These are phyloP conservation scores for Brachyptera risi DNA, from an alignment of 2,888 invertebrate genomes.

Conservation along the genomic window DNA sequence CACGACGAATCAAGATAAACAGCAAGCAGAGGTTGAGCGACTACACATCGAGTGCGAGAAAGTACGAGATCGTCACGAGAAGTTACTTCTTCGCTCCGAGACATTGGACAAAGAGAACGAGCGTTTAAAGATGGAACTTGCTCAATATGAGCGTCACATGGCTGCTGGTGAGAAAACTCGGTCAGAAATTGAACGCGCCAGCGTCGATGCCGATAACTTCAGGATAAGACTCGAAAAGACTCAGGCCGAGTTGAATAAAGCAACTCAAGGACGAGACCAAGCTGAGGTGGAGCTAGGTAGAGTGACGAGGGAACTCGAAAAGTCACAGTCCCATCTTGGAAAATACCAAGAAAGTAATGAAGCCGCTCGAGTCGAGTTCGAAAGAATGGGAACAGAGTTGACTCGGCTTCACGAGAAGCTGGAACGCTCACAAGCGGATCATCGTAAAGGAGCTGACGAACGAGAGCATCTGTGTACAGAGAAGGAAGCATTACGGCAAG, in stretches of 20 bases:
- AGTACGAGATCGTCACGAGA: conserved; percentile 80
- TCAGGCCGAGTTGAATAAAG: conserved; percentile 33
- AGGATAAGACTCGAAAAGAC: conserved; percentile 85
- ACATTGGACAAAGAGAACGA: conserved; percentile 70
- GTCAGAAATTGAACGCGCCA: conserved; percentile 48
- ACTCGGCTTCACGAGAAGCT: conserved; percentile 76
- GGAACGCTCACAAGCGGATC: conserved; percentile 56
- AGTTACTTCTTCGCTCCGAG: conserved; percentile 67
- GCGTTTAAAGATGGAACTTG: conserved; percentile 62
- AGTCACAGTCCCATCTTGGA: conserved; percentile 75
- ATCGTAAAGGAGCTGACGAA: conserved; percentile 51
- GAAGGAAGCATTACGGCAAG: conserved; percentile 65
- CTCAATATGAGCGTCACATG: conserved; percentile 47
- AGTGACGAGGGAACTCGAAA: conserved; percentile 79
- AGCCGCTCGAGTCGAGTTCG: conserved; percentile 77
- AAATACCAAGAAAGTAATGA: conserved; percentile 83
- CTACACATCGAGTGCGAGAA: conserved; percentile 87
- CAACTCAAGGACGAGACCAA: conserved; percentile 70
- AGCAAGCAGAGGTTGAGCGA: conserved; percentile 73
- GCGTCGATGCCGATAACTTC: conserved; percentile 74
- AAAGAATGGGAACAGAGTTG: conserved; percentile 76
- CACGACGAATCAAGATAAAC: conserved; percentile 71
- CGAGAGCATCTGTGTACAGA: conserved; percentile 69
- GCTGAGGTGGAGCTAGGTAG: conserved; percentile 81
- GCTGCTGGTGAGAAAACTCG: conserved; percentile 32